phyloP scores from a whole-genome alignment of 2,888 invertebrate species.

The Meganola albula region DNA sequence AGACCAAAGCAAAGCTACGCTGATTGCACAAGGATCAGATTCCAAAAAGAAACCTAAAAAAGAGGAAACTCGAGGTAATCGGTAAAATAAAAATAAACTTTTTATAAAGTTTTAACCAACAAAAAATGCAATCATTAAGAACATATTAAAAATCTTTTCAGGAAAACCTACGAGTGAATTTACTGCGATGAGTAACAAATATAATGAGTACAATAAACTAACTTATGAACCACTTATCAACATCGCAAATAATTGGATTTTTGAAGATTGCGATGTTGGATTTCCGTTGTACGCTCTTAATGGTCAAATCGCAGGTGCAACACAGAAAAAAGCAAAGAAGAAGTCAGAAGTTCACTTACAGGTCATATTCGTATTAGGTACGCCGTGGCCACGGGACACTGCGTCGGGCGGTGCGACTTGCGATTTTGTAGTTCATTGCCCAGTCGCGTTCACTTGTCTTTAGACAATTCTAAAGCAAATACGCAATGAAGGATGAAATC shows the following conservation, averaged over 20 bases:
- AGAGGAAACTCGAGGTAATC: constrained; percentile 55
- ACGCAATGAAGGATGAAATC: no score
- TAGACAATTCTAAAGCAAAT: no score
- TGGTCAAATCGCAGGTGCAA: constrained; percentile 47
- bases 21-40: constrained; percentile 36
- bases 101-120: no score
- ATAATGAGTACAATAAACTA: constrained; percentile 58
- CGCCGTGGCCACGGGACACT: no score
- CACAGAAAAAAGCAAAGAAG: constrained; percentile 56
- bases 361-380: no score
- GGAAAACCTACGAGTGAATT: constrained; percentile 52
- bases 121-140: no score
- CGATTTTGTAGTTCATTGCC: no score
- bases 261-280: constrained; percentile 53
- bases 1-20: constrained; percentile 40
- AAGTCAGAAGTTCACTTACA: constrained; percentile 57
- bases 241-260: constrained; percentile 62
- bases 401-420: no score
- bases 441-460: no score
- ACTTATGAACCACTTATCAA: constrained; percentile 53
- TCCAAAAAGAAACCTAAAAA: constrained; percentile 58
- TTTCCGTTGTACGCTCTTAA: constrained; percentile 48
- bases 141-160: no score
- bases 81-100: no score
- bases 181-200: constrained; percentile 48